Evolutionary conservation across 1,140 invertebrate species (phyloP), one percentile per base, ranked within the genome.

Genomic region (Meloidogyne hapla): DNA sequence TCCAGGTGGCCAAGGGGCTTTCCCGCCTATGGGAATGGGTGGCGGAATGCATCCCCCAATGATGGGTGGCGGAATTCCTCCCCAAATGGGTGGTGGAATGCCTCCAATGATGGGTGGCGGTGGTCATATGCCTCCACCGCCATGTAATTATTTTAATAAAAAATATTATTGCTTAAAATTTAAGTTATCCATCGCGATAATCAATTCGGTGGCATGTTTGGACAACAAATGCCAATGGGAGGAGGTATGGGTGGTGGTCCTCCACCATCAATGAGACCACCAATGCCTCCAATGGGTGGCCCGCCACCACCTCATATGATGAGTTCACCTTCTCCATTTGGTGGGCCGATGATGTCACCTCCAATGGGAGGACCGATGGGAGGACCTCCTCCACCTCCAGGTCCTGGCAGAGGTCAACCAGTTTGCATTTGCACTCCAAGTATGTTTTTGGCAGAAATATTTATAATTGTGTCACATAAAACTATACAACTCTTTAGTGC

Each of bases 391-490:
- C 69, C 38, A 8, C 56, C 38, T 18, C 23, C 33, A 62, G 28
- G n/a, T 21, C 13, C 18, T 23, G 70, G 70, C 5, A n/a, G 21
- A 2, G 45, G n/a, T 13, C 26, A 33, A 40, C 21, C 26, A 6
- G 48, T 38, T 15, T 69, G 68, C 4, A 69, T 69, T 25, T 69
- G 68, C 18, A 33, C 68, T 18, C 68, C 68, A 28, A 69, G 68
- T 69, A 25, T 23, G 28, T 69, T 18, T 15, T 13, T 33, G 33
- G 33, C 33, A 33, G 33, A 18, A 40, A 13, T 45, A 1, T 56
- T 5, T 56, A 6, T n/a, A n/a, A 56, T n/a, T n/a, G n/a, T n/a
- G n/a, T n/a, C n/a, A n/a, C 18, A 42, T 10, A 42, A 42, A 42
- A 42, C 8, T 28, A 5, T 68, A 21, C 9, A 69, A 40, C 25